A percentile compares a stretch with the other conserved stretches of the same genome.
These are phyloP conservation scores for Metaphire vulgaris DNA, from an alignment of 1,140 invertebrate species.

Conservation along the genomic window DNA sequence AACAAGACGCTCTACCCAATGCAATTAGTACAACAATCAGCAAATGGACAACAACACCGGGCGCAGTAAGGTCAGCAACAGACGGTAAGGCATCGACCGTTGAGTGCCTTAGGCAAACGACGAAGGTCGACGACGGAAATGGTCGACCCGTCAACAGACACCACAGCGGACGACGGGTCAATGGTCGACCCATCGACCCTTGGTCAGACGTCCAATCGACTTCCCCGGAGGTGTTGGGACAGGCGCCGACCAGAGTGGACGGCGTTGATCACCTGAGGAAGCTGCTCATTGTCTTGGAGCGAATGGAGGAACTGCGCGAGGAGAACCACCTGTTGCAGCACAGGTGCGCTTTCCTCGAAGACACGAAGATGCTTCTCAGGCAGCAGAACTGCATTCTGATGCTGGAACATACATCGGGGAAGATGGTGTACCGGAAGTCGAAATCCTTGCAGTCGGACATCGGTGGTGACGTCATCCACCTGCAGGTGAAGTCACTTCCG, in stretches of 20 bases:
- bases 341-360: conserved; percentile 65
- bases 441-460: too few species aligned
- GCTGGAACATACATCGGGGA: not conserved
- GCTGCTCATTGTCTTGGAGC: conserved; percentile 66
- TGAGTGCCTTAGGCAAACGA: too few species aligned
- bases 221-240: not conserved
- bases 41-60: too few species aligned
- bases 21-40: too few species aligned
- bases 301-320: conserved; percentile 64
- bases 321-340: conserved; percentile 64
- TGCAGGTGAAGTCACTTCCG: not conserved
- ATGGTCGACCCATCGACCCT: not conserved
- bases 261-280: conserved; percentile 69
- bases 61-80: too few species aligned
- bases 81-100: too few species aligned
- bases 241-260: not conserved
- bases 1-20: too few species aligned
- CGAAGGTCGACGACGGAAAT: too few species aligned
- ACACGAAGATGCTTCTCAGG: conserved; percentile 62
- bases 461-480: too few species aligned
- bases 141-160: too few species aligned
- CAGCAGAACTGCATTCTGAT: conserved; percentile 44
- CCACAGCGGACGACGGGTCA: not conserved
- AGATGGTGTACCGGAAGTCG: not conserved
- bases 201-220: not conserved